Evolutionary conservation across 2,797 vertebrate genomes (phyloP), one percentile per base, ranked within the genome.

Genomic region (Enteromius viviparus): DNA sequence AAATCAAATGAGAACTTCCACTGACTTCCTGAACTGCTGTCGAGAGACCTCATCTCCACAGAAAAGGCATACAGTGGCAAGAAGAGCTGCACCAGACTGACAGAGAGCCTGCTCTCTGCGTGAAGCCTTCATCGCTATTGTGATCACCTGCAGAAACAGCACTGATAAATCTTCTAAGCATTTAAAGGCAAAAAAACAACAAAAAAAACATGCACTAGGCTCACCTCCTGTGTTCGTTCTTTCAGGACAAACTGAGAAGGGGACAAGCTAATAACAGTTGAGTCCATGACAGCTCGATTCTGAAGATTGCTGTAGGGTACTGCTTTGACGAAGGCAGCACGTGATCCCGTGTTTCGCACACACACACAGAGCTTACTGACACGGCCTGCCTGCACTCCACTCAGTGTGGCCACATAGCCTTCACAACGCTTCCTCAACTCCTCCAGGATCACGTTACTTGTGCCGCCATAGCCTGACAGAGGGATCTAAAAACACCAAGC

Each of bases 1-100:
- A 6, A 32, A 17, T 72, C 17, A 74, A 45, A 40, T 14, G 37
- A 77, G 55, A 64, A 78, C 47, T 32, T 68, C 40, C 40, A 87
- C 92, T 87, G 72, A 98, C 98, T 96, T 97, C 87, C 95, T 94
- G 90, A 95, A 99, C 69, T 97, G 97, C 84, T 97, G 96, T 87
- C 98, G 95, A 84, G 93, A 96, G 82, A 99, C 92, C 91, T 99
- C 98, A 83, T 99, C 98, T 85, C 98, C 98, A 92, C 95, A 96
- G 85, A 98, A 97, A 76, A 99, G 92, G 77, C 93, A 97, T 10
- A 99, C 53, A 14, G 95, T 96, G n/a, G 95, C 93, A 40, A 99
- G 88, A n/a, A 95, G 89, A 0, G 93, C 83, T 19, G 81, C 79
- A 49, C 80, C 83, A 0, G 91, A 91, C 85, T 91, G 92, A 81